Conservation (phyloP, 2,888 invertebrate genomes). For the Eudemis profundana region DNA sequence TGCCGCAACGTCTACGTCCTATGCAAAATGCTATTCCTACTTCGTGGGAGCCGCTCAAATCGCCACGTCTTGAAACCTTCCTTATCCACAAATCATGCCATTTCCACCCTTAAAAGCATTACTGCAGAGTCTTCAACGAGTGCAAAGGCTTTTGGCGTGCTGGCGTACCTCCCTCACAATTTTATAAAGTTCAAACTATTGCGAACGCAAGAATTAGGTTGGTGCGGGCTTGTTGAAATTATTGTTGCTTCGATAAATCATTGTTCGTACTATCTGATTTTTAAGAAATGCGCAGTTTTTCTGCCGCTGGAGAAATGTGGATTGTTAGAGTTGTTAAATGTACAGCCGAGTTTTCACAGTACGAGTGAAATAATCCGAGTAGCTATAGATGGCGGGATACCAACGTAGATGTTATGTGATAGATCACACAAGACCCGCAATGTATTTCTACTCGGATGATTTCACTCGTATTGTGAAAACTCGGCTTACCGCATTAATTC, state of each 20-base stretch:
- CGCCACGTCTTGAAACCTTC: slow-evolving; percentile 12
- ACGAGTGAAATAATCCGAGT: too few species aligned
- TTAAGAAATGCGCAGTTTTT: slow-evolving; percentile 35
- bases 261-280: neutral
- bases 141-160: slow-evolving; percentile 6
- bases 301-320: neutral
- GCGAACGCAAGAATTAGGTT: slow-evolving; percentile 28
- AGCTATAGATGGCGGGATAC: too few species aligned
- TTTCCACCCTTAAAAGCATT: slow-evolving; percentile 4
- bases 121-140: neutral
- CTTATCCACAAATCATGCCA: neutral
- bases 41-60: slow-evolving; percentile 19
- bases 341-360: too few species aligned
- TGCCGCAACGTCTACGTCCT: too few species aligned
- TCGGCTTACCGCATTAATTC: too few species aligned
- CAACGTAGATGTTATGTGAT: too few species aligned
- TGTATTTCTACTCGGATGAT: too few species aligned
- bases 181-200: slow-evolving; percentile 39
- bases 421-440: too few species aligned
- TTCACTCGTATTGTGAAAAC: too few species aligned
- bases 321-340: neutral
- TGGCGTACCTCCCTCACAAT: slow-evolving; percentile 18
- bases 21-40: slow-evolving; percentile 39
- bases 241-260: slow-evolving; percentile 14
- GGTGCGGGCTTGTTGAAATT: slow-evolving; percentile 1